phyloP scores from a whole-genome alignment of 64 coral and sea anemone genomes.

The Montipora foliosa region DNA sequence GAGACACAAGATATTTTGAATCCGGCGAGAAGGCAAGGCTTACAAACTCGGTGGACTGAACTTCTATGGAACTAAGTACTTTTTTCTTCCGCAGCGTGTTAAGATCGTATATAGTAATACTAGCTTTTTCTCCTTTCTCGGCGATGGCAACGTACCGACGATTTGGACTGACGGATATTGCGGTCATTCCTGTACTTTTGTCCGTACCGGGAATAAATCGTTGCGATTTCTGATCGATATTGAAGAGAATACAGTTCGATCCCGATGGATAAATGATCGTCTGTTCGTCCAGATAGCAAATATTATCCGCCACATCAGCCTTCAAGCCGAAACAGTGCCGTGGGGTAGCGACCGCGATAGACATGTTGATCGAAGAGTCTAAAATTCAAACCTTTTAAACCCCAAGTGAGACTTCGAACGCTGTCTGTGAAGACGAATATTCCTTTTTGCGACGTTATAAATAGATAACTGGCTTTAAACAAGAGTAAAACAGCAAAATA shows the following conservation, averaged over 20 bases:
- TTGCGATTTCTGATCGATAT: conserved; percentile 99
- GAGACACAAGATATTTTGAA: conserved; percentile 98
- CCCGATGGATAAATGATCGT: conserved; percentile 98
- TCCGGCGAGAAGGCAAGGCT: conserved; percentile 98
- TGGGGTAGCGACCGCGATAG: conserved; percentile 91
- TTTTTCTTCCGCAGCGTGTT: conserved; percentile 97
- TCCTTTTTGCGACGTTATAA: neutral
- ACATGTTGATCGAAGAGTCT: conserved; percentile 68
- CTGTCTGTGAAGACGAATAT: neutral
- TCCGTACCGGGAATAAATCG: conserved; percentile 98
- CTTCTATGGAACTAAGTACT: conserved; percentile 83
- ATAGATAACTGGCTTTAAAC: neutral
- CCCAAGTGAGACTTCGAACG: neutral
- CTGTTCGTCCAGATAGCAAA: conserved; percentile 97
- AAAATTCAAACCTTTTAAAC: neutral
- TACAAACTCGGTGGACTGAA: conserved; percentile 91
- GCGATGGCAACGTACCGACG: conserved; percentile 97
- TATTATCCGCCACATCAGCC: conserved; percentile 93
- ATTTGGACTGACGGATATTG: conserved; percentile 96
- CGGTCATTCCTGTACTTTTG: conserved; percentile 95
- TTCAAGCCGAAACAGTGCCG: conserved; percentile 96
- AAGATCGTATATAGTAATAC: conserved; percentile 97
- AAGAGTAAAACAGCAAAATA: neutral
- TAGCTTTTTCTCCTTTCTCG: conserved; percentile 97
- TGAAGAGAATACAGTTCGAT: conserved; percentile 96